Conservation (phyloP, 2,113 vertebrate genomes). For the Pomatorhinus ruficollis region DNA sequence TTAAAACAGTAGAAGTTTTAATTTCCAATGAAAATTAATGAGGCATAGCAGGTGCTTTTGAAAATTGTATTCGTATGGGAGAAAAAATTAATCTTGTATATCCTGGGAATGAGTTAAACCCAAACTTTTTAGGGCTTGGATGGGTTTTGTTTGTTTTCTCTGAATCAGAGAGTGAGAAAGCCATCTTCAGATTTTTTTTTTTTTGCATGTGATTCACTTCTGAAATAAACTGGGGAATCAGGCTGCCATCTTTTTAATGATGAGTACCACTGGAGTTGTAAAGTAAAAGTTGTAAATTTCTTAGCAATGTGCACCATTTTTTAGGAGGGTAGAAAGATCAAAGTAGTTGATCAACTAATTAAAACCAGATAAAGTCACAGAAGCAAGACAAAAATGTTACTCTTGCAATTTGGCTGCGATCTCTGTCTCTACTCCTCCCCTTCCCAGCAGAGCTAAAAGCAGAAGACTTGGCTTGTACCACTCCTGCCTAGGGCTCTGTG, state of each 20-base stretch:
- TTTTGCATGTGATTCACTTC: background rate
- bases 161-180: background rate
- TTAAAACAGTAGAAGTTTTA: background rate
- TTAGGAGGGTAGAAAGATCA: background rate
- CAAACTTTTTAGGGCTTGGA: background rate
- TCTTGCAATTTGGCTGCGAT: background rate
- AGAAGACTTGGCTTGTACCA: background rate
- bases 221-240: background rate
- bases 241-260: background rate
- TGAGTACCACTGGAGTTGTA: background rate
- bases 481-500: slow-evolving; percentile 41
- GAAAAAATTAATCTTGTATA: background rate
- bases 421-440: background rate
- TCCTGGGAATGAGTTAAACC: background rate
- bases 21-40: background rate
- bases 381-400: background rate
- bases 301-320: background rate
- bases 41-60: background rate
- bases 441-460: slow-evolving; percentile 7
- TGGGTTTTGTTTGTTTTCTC: background rate
- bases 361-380: background rate
- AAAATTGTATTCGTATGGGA: background rate
- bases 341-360: background rate
- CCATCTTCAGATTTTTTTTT: background rate
- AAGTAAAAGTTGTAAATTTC: no score